Evolutionary conservation across 2,888 invertebrate species (phyloP), one percentile per base, ranked within the genome.

Genomic region (Panopea generosa): DNA sequence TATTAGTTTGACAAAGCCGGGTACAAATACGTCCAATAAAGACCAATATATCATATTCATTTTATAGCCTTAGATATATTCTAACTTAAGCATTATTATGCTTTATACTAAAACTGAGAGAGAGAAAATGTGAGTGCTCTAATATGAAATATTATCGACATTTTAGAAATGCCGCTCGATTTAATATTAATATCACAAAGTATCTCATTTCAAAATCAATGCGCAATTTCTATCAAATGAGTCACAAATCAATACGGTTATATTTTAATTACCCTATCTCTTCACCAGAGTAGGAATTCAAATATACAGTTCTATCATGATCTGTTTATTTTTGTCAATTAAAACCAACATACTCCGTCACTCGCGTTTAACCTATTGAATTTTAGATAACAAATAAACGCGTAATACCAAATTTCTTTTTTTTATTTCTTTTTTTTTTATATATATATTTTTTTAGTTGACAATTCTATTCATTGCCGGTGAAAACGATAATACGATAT

Each of bases 291-390:
- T 7, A 40, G 40, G 16, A 7, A 40, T 55, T 66, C 47, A 60
- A 53, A 66, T 47, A 53, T 40, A 29, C 26, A 50, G 60, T 60
- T 62, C 59, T 29, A 40, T n/a, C 33, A 72, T 72, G 72, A 72
- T 72, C 59, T 72, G 55, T 72, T 72, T 72, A 45, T 65, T 53
- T 72, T 72, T 20, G 18, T 47, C 45, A 47, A 59, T 66, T 52
- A 53, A 72, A 66, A 53, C 69, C 50, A 49, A 57, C 45, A 65
- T 45, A 33, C 22, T 18, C 22, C 29, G 18, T n/a, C 11, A 55
- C 11, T 24, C 33, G 20, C 33, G 33, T 22, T 29, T n/a, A 1
- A 22, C 33, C n/a, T 18, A 40, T 40, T 40, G 40, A 40, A 40
- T 7, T 40, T 40, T 40, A 40, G 40, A 16, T 40, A 40, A 40